These are phyloP conservation scores for Mechanitis messenoides DNA, from an alignment of 2,888 invertebrate genomes.

Conservation along the genomic window DNA sequence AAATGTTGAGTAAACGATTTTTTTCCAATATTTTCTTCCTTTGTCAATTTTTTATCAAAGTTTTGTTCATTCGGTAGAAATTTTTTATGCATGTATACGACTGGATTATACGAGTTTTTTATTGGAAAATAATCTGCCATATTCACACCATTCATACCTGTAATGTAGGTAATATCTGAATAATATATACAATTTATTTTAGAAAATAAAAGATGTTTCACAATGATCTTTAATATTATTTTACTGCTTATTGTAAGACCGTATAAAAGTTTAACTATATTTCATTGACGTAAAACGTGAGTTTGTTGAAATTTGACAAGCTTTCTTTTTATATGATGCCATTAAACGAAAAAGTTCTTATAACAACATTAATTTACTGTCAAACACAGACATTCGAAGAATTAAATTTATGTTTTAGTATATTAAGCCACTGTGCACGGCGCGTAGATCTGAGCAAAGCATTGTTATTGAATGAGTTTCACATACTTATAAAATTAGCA, in stretches of 20 bases:
- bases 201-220: background rate
- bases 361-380: slow-evolving; percentile 17
- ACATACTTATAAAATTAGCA: too few species aligned
- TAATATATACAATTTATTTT: background rate
- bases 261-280: slow-evolving; percentile 1
- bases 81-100: slow-evolving; percentile 60
- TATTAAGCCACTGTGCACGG: background rate
- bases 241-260: background rate
- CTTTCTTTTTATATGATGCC: slow-evolving; percentile 4
- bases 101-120: slow-evolving; percentile 49
- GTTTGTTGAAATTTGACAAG: slow-evolving; percentile 8
- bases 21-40: background rate
- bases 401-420: background rate
- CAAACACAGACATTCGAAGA: slow-evolving; percentile 7
- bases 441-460: too few species aligned
- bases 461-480: too few species aligned
- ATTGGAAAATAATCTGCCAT: slow-evolving; percentile 22
- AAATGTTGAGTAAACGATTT: background rate
- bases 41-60: slow-evolving; percentile 14
- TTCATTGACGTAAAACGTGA: slow-evolving; percentile 8
- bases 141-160: background rate
- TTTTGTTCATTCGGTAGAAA: slow-evolving; percentile 25
- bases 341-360: slow-evolving; percentile 14
- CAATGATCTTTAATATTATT: background rate
- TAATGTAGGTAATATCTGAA: too few species aligned